phyloP scores from a whole-genome alignment of 2,888 invertebrate species.

The Mesoligia furuncula region DNA sequence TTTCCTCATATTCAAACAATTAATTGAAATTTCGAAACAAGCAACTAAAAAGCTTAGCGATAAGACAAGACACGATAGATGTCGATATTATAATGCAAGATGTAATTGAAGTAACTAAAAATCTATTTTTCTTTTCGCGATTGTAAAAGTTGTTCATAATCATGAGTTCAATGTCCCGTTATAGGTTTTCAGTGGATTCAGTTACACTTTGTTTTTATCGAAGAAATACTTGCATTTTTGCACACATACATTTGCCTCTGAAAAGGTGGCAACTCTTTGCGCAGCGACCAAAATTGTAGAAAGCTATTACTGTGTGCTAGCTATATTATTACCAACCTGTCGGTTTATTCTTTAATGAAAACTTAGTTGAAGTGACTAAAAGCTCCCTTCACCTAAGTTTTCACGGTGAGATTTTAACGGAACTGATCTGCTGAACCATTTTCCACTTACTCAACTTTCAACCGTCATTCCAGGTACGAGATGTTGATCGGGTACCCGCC shows the following conservation, averaged over 20 bases:
- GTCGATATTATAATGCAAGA: neutral
- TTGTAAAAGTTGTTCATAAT: too few species aligned
- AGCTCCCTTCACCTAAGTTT: neutral
- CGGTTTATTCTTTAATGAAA: neutral
- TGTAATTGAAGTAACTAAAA: neutral
- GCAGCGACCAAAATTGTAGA: neutral
- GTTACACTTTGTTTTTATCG: neutral
- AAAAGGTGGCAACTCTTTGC: neutral
- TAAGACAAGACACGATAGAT: neutral
- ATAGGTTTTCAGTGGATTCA: neutral
- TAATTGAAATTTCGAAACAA: neutral
- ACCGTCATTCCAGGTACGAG: constrained; percentile 92
- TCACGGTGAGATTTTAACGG: too few species aligned
- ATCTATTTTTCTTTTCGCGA: too few species aligned
- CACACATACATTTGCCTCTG: neutral
- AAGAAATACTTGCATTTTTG: neutral
- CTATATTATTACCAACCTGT: neutral
- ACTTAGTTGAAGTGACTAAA: neutral
- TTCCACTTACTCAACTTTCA: neutral
- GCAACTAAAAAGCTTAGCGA: too few species aligned
- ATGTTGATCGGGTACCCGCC: constrained; percentile 99
- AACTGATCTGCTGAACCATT: neutral
- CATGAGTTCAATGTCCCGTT: too few species aligned
- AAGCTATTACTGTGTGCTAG: neutral
- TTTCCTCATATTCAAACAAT: neutral